Base-by-base conservation (phyloP, 1,140 invertebrate genomes). In the Panulirus ornatus region DNA sequence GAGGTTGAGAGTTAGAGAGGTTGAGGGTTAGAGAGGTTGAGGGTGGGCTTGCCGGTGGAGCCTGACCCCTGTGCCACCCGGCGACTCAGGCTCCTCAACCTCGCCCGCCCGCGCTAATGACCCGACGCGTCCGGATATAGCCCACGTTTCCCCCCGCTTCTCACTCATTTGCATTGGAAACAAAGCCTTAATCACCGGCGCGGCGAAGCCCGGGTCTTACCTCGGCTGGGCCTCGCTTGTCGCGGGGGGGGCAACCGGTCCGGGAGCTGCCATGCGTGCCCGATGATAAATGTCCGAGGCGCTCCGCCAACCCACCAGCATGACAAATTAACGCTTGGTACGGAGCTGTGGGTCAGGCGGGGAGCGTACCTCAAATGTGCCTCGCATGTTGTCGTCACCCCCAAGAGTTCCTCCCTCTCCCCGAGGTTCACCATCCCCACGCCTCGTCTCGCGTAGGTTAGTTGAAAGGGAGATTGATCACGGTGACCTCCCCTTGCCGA, bases 101-200 rank as follows among this genome's bases (percentile, higher is more conserved):
- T n/a, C n/a, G n/a, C 11, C 11, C 78, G 30, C 81, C 81, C 11
- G 51, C 36, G 81, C 22, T 84, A 84, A 84, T 84, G 81, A 84
- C 51, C 54, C 81, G 40, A 42, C 51, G 27, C 81, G 54, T 11
- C 30, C 81, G 81, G 81, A 84, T 84, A 84, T 84, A 66, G 81
- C 58, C 81, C 30, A 40, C 54, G 51, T 70, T 84, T 58, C 47
- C 81, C 58, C 81, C 40, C 81, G 30, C 81, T 34, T 38, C 51
- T 51, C 76, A 36, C 78, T 58, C 78, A 84, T 84, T 84, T 84
- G 81, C 81, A 84, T 84, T 42, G 51, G 81, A 84, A 84, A 84
- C 81, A 84, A 84, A 84, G 81, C 81, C 81, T 70, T 84, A 84
- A 84, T 84, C 54, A 84, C 81, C 81, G 58, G 63, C 81, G 54